Percentiles rank a stretch among this genome's conserved stretches.
These are phyloP conservation scores for Poecile atricapillus DNA, from an alignment of 2,113 vertebrate species.

Conservation along the genomic window DNA sequence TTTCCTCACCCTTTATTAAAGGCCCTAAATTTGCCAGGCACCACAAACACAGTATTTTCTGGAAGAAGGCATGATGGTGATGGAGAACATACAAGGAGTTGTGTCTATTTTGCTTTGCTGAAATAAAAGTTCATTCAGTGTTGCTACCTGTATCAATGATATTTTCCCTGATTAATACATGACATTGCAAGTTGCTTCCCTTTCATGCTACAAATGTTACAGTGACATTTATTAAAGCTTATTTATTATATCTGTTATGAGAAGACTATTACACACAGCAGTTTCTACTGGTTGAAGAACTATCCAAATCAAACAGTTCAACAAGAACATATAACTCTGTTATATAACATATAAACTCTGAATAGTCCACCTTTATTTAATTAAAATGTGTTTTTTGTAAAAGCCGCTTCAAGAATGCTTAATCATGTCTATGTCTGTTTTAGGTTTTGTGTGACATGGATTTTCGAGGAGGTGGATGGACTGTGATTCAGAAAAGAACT, in stretches of 20 bases:
- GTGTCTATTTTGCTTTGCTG: neutral
- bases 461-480: conserved; percentile 92
- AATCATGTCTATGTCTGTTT: neutral
- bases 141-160: neutral
- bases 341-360: too few species aligned
- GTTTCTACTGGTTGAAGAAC: neutral
- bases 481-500: conserved; percentile 85
- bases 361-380: neutral
- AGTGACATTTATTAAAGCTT: neutral
- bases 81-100: neutral
- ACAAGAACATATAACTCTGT: neutral
- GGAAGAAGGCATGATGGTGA: neutral
- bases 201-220: neutral
- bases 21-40: neutral
- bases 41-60: neutral
- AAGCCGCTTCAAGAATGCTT: neutral
- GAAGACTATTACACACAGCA: neutral
- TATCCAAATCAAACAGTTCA: neutral
- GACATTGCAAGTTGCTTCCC: neutral
- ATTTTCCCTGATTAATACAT: neutral
- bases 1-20: neutral
- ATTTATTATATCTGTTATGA: neutral
- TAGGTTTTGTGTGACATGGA: conserved; percentile 96
- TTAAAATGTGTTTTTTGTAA: neutral
- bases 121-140: neutral